Percentiles rank a stretch among this genome's conserved stretches.
These are phyloP conservation scores for Meloidogyne chitwoodi DNA, from an alignment of 1,140 invertebrate genomes.

Conservation along the genomic window DNA sequence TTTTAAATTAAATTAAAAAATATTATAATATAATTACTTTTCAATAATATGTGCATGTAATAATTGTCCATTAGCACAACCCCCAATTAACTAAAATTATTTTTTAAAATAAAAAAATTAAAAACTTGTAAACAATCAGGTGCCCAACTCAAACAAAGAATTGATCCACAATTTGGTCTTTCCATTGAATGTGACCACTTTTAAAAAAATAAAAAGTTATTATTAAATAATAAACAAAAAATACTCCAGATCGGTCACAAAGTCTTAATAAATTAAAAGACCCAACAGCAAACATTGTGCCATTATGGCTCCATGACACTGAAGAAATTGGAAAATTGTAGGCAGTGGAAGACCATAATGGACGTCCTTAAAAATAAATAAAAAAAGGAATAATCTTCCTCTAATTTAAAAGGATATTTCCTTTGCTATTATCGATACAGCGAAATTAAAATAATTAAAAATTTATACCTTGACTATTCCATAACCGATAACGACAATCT, in stretches of 20 bases:
- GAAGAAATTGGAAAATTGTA: conserved; percentile 87
- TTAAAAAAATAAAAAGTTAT: conserved; percentile 14
- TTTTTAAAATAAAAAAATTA: too few species aligned
- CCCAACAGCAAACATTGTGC: conserved; percentile 84
- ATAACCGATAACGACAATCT: conserved; percentile 84
- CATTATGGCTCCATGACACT: conserved; percentile 81
- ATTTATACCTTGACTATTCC: conserved; percentile 74
- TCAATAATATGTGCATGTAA: conserved; percentile 86
- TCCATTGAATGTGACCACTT: conserved; percentile 90
- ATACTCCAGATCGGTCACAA: conserved; percentile 85
- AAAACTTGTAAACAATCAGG: conserved; percentile 69
- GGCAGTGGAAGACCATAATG: conserved; percentile 74
- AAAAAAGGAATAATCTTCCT: not conserved
- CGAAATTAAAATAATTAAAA: not conserved
- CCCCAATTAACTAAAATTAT: conserved; percentile 82
- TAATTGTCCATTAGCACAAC: conserved; percentile 81
- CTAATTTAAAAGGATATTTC: too few species aligned
- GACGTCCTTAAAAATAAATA: conserved; percentile 64
- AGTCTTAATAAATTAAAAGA: conserved; percentile 85
- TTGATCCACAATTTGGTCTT: conserved; percentile 76
- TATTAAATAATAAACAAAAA: not conserved
- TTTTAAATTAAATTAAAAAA: not conserved
- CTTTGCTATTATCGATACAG: too few species aligned
- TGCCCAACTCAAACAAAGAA: conserved; percentile 85
- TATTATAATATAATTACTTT: conserved; percentile 65